phyloP scores from a whole-genome alignment of 2,888 invertebrate genomes.

The Lycaena phlaeas region DNA sequence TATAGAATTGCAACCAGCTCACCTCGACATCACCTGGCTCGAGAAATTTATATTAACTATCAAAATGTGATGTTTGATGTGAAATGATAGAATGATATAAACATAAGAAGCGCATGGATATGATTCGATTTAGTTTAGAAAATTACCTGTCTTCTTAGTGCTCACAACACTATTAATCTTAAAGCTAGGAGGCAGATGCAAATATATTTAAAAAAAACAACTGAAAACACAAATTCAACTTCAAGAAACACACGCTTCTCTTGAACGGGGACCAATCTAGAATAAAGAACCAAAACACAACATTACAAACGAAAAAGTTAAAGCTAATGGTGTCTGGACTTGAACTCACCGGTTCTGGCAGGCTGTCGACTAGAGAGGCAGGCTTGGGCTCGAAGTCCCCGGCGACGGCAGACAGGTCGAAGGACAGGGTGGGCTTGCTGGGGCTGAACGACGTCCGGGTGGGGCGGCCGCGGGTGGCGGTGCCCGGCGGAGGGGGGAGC shows the following conservation, averaged over 20 bases:
- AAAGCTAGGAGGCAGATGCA: neutral
- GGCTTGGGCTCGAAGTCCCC: conserved; percentile 43
- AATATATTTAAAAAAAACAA: neutral
- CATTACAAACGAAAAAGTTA: neutral
- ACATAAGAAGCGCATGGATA: neutral
- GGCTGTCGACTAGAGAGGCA: conserved; percentile 36
- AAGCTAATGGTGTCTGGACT: no score
- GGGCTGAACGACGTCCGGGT: conserved; percentile 46
- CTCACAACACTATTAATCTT: neutral
- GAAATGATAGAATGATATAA: no score
- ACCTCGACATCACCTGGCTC: neutral
- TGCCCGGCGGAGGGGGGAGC: conserved; percentile 53
- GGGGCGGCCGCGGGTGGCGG: conserved; percentile 42
- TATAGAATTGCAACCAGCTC: conserved; percentile 8
- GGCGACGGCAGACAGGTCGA: conserved; percentile 42
- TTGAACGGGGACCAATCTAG: neutral
- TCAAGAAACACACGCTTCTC: conserved; percentile 2
- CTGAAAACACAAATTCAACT: neutral
- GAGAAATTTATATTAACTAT: no score
- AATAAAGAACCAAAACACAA: neutral
- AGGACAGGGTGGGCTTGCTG: conserved; percentile 40
- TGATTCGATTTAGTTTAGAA: neutral
- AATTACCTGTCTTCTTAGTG: neutral
- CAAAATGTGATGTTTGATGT: no score
- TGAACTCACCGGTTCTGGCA: conserved; percentile 40